These are phyloP conservation scores for Poicephalus meyeri DNA, from an alignment of 2,113 vertebrate species.

Conservation along the genomic window DNA sequence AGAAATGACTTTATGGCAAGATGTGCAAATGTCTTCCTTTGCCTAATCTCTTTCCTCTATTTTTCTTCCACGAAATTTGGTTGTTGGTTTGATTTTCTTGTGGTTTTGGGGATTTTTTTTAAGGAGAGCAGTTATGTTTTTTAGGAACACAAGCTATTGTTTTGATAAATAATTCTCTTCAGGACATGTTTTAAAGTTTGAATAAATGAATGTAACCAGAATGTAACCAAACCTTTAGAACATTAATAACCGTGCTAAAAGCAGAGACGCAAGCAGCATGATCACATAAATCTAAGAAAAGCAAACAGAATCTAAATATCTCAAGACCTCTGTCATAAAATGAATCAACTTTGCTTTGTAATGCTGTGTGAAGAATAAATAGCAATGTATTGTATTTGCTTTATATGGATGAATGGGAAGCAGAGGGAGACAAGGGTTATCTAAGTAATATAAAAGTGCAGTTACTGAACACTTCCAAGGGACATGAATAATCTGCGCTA, in stretches of 20 bases:
- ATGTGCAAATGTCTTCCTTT: background rate
- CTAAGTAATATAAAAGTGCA: background rate
- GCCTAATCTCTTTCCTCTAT: background rate
- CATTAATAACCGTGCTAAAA: conserved; percentile 8
- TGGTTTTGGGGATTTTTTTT: background rate
- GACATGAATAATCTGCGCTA: background rate
- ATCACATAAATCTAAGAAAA: conserved; percentile 4
- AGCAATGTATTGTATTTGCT: background rate
- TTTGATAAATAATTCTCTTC: background rate
- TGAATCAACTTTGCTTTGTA: conserved; percentile 1
- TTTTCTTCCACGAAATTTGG: background rate
- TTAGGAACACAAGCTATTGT: background rate
- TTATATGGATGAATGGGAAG: background rate
- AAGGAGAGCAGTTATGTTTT: background rate
- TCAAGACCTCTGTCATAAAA: background rate
- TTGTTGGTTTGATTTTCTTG: background rate
- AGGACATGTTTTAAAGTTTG: background rate
- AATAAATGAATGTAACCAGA: background rate
- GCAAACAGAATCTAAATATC: background rate
- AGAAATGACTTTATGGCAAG: background rate
- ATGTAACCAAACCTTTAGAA: background rate
- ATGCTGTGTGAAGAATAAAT: background rate
- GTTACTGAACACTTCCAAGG: background rate
- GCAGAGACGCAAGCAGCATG: background rate
- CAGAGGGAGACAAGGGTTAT: background rate